Evolutionary conservation across 2,113 vertebrate genomes (phyloP).

Genomic region (Peucedramus taeniatus): DNA sequence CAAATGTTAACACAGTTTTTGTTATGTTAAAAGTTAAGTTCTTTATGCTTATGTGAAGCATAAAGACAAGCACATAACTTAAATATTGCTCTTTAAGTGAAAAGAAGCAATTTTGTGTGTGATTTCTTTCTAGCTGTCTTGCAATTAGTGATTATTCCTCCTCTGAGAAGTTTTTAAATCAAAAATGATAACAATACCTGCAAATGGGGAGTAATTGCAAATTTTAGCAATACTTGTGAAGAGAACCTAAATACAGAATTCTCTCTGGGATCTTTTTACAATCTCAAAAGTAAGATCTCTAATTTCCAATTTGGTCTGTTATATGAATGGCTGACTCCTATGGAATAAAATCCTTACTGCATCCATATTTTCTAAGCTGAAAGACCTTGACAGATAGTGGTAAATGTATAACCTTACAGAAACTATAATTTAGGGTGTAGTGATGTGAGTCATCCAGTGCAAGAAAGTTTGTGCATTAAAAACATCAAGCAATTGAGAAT

Average conservation of each 20-base stretch:
- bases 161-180: constrained; percentile 7
- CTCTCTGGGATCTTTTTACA: not conserved
- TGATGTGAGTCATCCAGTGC: not conserved
- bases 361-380: not conserved
- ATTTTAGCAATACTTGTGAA: not conserved
- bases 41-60: not conserved
- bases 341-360: not conserved
- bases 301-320: not conserved
- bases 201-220: not conserved
- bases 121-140: not conserved
- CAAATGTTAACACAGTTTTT: not conserved
- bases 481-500: not conserved
- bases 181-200: not conserved
- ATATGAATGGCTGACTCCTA: not conserved
- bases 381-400: not conserved
- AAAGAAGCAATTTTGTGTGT: not conserved
- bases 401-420: not conserved
- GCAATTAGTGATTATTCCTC: constrained; percentile 12
- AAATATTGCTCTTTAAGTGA: not conserved
- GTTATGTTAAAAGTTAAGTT: no score
- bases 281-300: not conserved
- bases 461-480: not conserved
- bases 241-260: not conserved
- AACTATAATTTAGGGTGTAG: not conserved
- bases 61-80: constrained; percentile 14